A percentile compares a stretch with the other conserved stretches of the same genome.
Conservation (phyloP, 2,888 invertebrate genomes). For the Neelides folsomi region DNA sequence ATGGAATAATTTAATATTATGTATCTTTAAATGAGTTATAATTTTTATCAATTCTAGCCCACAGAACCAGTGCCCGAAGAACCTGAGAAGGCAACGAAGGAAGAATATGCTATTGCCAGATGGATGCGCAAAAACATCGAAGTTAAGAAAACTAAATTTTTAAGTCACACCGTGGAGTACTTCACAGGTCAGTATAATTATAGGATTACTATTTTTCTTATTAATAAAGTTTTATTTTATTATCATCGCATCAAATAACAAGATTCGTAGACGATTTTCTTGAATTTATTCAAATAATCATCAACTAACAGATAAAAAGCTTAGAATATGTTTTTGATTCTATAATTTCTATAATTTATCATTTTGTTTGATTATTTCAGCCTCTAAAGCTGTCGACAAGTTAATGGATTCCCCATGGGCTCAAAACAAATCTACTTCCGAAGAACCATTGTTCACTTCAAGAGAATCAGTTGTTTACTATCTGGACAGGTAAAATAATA, state of each 20-base stretch:
- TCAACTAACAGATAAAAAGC: no score
- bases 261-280: background rate
- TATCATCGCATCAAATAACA: background rate
- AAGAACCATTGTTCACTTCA: slow-evolving; percentile 62
- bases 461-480: slow-evolving; percentile 67
- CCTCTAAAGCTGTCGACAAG: slow-evolving; percentile 78
- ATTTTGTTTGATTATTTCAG: slow-evolving; percentile 37
- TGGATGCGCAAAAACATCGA: slow-evolving; percentile 88
- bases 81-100: slow-evolving; percentile 65
- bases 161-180: slow-evolving; percentile 92
- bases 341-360: slow-evolving; percentile 2
- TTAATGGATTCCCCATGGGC: slow-evolving; percentile 83
- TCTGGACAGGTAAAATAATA: slow-evolving; percentile 46
- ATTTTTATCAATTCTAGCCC: slow-evolving; percentile 4
- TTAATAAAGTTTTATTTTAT: background rate
- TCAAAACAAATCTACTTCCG: slow-evolving; percentile 44
- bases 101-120: slow-evolving; percentile 84
- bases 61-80: slow-evolving; percentile 16
- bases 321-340: slow-evolving; percentile 7
- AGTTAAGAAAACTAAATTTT: slow-evolving; percentile 87
- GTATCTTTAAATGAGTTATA: no score
- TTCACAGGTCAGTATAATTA: no score
- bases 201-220: no score
- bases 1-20: no score
- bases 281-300: slow-evolving; percentile 7